Evolutionary conservation across 2,888 invertebrate species (phyloP).

Genomic region (Lottia gigantea): DNA sequence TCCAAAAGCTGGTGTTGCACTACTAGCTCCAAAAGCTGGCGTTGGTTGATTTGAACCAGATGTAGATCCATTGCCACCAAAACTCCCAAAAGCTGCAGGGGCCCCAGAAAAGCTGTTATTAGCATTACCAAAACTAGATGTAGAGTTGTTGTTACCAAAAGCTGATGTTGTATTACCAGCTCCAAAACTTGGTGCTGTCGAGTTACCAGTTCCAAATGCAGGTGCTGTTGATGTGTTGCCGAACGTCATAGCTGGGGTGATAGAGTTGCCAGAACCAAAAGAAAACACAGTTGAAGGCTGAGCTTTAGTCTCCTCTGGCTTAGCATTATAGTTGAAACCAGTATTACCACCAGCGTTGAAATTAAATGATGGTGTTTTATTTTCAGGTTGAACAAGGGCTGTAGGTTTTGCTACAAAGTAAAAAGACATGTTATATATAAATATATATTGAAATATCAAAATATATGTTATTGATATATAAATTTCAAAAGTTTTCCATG

Average conservation of each 20-base stretch:
- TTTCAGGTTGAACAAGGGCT: conserved; percentile 25
- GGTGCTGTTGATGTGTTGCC: neutral
- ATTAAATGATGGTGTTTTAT: conserved; percentile 26
- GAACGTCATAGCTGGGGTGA: neutral
- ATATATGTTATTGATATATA: no score
- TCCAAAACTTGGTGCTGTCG: neutral
- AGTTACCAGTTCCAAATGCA: neutral
- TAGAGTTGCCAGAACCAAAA: neutral
- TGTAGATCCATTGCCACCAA: conserved; percentile 12
- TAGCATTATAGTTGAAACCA: conserved; percentile 15
- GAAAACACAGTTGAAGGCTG: neutral
- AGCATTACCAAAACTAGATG: neutral
- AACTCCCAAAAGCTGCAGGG: neutral
- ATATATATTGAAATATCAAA: no score
- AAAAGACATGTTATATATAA: no score
- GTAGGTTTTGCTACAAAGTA: conserved; percentile 2
- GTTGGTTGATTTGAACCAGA: neutral
- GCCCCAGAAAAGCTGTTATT: neutral
- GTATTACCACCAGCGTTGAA: conserved; percentile 23
- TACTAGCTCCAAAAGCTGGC: conserved; percentile 9
- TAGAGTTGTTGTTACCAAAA: neutral
- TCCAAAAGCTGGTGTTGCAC: conserved; percentile 4
- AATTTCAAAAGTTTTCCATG: no score
- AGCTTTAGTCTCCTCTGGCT: neutral
- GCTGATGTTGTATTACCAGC: neutral